Percentiles rank a stretch among this genome's conserved stretches.
Conservation (phyloP, 2,888 invertebrate genomes). For the Agonopterix subpropinquella region DNA sequence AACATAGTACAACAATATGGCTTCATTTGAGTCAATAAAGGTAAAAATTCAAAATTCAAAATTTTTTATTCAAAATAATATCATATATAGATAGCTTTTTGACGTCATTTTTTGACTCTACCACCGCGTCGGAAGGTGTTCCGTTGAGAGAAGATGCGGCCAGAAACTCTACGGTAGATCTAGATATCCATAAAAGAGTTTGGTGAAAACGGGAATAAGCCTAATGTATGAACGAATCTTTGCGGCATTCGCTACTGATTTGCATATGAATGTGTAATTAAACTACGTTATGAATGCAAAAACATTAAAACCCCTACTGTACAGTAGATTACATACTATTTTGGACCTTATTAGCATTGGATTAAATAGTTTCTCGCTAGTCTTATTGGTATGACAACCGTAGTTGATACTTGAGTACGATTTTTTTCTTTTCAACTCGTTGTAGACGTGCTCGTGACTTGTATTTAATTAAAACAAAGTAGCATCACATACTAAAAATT, state of each 20-base stretch:
- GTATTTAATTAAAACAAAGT: background rate
- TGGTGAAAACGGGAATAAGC: slow-evolving; percentile 7
- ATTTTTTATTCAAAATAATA: too few relatives aligned
- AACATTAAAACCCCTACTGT: slow-evolving; percentile 8
- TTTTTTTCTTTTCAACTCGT: too few relatives aligned
- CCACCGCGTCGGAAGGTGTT: too few relatives aligned
- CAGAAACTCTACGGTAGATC: too few relatives aligned
- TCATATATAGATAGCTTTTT: too few relatives aligned
- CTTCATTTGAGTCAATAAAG: background rate
- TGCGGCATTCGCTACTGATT: slow-evolving; percentile 62
- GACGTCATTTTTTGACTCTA: too few relatives aligned
- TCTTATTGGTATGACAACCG: background rate
- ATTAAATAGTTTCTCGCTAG: slow-evolving; percentile 8
- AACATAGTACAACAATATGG: too few relatives aligned
- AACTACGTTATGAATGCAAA: slow-evolving; percentile 55
- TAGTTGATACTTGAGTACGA: too few relatives aligned
- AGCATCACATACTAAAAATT: background rate
- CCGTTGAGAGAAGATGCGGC: too few relatives aligned
- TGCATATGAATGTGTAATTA: slow-evolving; percentile 75
- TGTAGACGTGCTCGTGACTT: too few relatives aligned
- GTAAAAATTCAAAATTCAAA: too few relatives aligned
- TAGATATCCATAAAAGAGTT: background rate
- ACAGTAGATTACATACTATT: slow-evolving; percentile 1
- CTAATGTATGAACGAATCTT: slow-evolving; percentile 52
- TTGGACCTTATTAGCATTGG: slow-evolving; percentile 8